Conservation (phyloP, 2,888 invertebrate species). For the Pristionchus entomophagus region DNA sequence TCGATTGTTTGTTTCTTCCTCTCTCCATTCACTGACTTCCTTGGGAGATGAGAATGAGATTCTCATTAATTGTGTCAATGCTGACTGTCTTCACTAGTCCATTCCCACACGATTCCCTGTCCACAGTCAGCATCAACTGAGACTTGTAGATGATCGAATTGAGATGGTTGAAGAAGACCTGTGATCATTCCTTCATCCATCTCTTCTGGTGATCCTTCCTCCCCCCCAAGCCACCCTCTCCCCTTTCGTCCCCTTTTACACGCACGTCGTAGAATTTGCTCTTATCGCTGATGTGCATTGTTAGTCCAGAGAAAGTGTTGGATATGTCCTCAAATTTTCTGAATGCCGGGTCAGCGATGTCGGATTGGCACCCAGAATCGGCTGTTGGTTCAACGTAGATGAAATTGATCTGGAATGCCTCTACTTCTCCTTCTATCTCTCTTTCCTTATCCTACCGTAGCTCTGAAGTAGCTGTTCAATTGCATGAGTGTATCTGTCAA, state of each 20-base stretch:
- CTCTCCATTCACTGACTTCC: neutral
- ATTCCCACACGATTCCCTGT: conserved; percentile 8
- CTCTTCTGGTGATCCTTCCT: too few species aligned
- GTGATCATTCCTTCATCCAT: too few species aligned
- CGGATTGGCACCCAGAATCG: neutral
- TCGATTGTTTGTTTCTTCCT: too few species aligned
- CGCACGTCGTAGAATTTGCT: conserved; percentile 41
- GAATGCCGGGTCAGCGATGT: conserved; percentile 56
- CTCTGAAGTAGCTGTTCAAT: conserved; percentile 34
- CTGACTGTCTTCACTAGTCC: conserved; percentile 16
- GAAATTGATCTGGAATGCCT: conserved; percentile 58
- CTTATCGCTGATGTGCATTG: conserved; percentile 54
- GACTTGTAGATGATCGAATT: neutral
- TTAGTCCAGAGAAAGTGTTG: conserved; percentile 50
- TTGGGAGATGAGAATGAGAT: neutral
- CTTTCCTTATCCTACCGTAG: neutral
- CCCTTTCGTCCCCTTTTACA: neutral
- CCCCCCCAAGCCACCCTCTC: too few species aligned
- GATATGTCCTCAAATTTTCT: conserved; percentile 51
- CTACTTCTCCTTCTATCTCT: neutral
- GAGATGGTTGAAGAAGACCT: conserved; percentile 5
- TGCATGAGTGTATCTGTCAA: neutral
- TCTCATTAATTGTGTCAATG: neutral
- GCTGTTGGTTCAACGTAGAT: conserved; percentile 59
- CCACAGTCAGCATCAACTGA: conserved; percentile 10